Percentiles rank a stretch among this genome's conserved stretches.
Evolutionary conservation across 2,113 vertebrate genomes (phyloP).

Genomic region (Syngnathus scovelli): DNA sequence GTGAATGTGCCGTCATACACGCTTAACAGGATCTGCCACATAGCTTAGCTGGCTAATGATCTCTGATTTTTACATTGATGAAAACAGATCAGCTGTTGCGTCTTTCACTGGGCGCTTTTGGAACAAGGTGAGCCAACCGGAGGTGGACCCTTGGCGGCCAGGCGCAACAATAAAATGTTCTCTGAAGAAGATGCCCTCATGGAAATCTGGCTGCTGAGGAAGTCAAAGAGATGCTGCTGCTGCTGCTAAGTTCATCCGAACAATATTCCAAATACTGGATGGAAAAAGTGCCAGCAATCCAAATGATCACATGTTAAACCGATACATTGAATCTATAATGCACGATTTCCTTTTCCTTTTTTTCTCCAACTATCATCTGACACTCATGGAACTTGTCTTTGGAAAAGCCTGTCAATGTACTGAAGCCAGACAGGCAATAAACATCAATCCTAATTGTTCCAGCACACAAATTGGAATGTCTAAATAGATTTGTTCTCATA

Average conservation of each 20-base stretch:
- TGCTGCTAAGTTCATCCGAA: neutral
- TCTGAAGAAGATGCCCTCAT: constrained; percentile 48
- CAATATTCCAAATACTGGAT: neutral
- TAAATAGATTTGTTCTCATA: neutral
- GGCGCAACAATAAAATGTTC: constrained; percentile 54
- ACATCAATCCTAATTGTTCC: neutral
- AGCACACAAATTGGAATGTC: neutral
- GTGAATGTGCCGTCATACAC: constrained; percentile 33
- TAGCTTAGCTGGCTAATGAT: constrained; percentile 66
- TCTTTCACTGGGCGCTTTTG: constrained; percentile 62
- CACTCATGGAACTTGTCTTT: neutral
- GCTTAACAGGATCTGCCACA: constrained; percentile 51
- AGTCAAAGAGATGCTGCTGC: constrained; percentile 19
- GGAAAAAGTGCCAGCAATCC: neutral
- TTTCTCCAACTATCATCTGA: neutral
- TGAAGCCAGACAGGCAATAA: neutral
- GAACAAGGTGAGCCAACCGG: constrained; percentile 53
- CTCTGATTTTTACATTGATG: constrained; percentile 64
- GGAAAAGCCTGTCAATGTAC: neutral
- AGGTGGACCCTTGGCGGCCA: constrained; percentile 48
- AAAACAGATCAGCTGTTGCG: constrained; percentile 60
- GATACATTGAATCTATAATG: neutral
- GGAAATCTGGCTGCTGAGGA: constrained; percentile 43
- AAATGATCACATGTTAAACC: neutral
- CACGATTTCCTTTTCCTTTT: neutral